A percentile compares a stretch with the other conserved stretches of the same genome.
Evolutionary conservation across 2,113 vertebrate species (phyloP).

Genomic region (Antechinus stuartii): DNA sequence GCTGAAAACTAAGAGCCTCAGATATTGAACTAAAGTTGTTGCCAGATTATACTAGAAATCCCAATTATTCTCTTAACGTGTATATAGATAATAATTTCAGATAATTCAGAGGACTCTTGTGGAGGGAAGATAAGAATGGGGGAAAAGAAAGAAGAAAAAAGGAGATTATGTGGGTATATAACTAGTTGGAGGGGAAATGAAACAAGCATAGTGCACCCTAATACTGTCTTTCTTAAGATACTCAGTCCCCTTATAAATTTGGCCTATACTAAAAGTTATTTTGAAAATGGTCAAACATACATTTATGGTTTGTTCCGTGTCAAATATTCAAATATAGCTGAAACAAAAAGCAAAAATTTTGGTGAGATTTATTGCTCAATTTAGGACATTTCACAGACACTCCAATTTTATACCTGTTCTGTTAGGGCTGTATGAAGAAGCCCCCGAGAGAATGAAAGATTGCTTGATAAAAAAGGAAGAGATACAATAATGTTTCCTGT

Average conservation of each 20-base stretch:
- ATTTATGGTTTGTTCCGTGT: background rate
- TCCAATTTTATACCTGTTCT: background rate
- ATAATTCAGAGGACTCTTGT: background rate
- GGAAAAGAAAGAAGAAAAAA: background rate
- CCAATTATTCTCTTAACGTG: background rate
- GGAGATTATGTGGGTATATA: background rate
- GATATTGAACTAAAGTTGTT: background rate
- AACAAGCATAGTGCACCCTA: background rate
- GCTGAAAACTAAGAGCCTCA: background rate
- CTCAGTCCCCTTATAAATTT: background rate
- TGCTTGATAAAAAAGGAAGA: background rate
- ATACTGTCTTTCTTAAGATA: background rate
- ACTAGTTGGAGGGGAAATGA: background rate
- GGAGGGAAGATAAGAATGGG: background rate
- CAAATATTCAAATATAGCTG: background rate
- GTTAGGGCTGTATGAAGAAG: background rate
- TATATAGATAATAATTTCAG: background rate
- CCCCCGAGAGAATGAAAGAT: background rate
- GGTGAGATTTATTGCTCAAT: background rate
- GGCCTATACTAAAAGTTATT: background rate
- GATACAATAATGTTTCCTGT: background rate
- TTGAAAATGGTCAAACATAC: background rate
- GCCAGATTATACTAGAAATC: background rate
- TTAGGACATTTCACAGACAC: background rate
- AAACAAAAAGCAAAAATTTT: background rate